Percentiles rank a stretch among this genome's conserved stretches.
Evolutionary conservation across 1,140 invertebrate species (phyloP).

Genomic region (Listronotus bonariensis): DNA sequence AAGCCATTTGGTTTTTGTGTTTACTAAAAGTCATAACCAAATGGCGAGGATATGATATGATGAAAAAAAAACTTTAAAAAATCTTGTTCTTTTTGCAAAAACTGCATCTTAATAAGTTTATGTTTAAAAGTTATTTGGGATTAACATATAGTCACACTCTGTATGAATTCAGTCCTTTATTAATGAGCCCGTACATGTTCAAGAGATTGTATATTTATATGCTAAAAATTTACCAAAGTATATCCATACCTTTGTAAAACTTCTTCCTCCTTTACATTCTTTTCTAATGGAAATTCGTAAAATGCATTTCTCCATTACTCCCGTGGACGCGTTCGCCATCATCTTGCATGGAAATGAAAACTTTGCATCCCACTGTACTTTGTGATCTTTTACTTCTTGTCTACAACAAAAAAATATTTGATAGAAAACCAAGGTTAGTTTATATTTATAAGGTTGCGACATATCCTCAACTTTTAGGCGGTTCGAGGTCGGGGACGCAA

Average conservation of each 20-base stretch:
- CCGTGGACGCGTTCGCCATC: constrained; percentile 92
- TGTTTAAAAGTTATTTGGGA: too few relatives aligned
- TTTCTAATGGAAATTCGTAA: constrained; percentile 93
- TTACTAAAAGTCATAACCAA: too few relatives aligned
- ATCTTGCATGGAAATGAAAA: constrained; percentile 96
- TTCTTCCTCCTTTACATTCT: constrained; percentile 71
- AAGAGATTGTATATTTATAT: neutral
- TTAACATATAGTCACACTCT: neutral
- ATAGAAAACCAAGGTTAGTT: too few relatives aligned
- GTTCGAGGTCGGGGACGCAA: too few relatives aligned
- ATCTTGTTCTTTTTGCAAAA: too few relatives aligned
- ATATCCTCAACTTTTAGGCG: too few relatives aligned
- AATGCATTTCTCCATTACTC: constrained; percentile 89
- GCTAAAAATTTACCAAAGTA: neutral
- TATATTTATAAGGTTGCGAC: too few relatives aligned
- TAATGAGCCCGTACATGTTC: too few relatives aligned
- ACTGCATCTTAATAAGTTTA: too few relatives aligned
- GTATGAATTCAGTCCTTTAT: neutral
- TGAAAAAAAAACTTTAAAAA: too few relatives aligned
- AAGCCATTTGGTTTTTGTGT: too few relatives aligned
- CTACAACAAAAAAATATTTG: constrained; percentile 69
- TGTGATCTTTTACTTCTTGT: constrained; percentile 91
- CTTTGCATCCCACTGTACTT: constrained; percentile 87
- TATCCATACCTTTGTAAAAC: constrained; percentile 62
- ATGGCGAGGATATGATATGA: too few relatives aligned